Conservation (phyloP, 2,888 invertebrate genomes). For the Bembecia ichneumoniformis region DNA sequence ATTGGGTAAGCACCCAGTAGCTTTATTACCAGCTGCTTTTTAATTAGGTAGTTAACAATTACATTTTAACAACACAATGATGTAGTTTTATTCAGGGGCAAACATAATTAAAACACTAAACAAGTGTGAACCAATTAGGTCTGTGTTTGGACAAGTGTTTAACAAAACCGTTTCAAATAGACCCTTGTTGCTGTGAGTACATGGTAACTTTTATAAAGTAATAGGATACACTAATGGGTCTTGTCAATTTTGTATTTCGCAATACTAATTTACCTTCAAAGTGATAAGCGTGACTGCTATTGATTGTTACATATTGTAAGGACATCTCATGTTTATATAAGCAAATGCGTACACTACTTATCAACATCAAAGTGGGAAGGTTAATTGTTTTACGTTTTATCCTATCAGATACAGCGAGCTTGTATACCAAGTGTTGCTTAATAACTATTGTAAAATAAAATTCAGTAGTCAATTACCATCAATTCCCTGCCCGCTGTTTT, state of each 20-base stretch:
- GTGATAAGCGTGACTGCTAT: neutral
- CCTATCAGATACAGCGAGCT: too few relatives aligned
- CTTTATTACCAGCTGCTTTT: too few relatives aligned
- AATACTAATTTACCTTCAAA: neutral
- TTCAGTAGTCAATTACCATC: too few relatives aligned
- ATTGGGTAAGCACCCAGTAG: too few relatives aligned
- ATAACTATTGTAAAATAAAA: too few relatives aligned
- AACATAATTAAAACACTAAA: neutral
- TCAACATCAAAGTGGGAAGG: too few relatives aligned
- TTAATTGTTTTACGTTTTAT: too few relatives aligned
- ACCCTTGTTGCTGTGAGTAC: neutral
- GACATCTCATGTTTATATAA: neutral
- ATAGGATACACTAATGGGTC: neutral
- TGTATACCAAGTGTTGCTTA: too few relatives aligned
- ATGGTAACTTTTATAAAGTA: neutral
- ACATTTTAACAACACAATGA: neutral
- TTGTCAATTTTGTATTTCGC: neutral
- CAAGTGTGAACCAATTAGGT: neutral
- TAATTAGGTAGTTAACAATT: neutral
- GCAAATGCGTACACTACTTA: too few relatives aligned
- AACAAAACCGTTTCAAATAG: neutral
- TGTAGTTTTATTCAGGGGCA: neutral
- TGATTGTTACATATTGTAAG: neutral
- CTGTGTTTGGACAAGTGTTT: neutral
- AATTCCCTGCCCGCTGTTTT: too few relatives aligned